These are phyloP conservation scores for Pitta sordida DNA, from an alignment of 2,113 vertebrate species.

Conservation along the genomic window DNA sequence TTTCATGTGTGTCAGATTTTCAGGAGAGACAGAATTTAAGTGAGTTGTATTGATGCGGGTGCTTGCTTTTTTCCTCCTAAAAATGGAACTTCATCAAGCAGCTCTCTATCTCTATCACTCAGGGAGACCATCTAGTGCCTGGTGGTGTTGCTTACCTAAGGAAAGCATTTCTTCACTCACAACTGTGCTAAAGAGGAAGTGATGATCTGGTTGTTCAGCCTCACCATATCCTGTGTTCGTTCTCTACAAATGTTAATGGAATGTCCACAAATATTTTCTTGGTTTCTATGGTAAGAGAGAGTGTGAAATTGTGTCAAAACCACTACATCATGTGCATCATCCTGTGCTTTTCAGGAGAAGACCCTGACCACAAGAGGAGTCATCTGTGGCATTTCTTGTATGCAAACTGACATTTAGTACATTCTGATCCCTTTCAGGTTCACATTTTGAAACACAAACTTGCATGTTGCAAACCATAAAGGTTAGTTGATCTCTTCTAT, in stretches of 20 bases:
- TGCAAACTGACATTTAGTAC: slow-evolving; percentile 23
- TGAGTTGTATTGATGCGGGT: background rate
- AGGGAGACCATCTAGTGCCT: background rate
- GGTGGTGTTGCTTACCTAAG: slow-evolving; percentile 20
- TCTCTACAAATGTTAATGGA: slow-evolving; percentile 72
- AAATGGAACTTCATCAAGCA: background rate
- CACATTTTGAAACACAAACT: slow-evolving; percentile 31
- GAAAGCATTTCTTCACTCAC: slow-evolving; percentile 36
- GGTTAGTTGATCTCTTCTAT: slow-evolving; percentile 1
- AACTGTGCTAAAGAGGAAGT: slow-evolving; percentile 54
- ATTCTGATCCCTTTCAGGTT: slow-evolving; percentile 53
- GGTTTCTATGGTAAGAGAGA: slow-evolving; percentile 72
- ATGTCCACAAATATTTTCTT: slow-evolving; percentile 76
- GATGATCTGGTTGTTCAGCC: slow-evolving; percentile 46
- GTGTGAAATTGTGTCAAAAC: slow-evolving; percentile 54
- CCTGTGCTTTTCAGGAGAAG: slow-evolving; percentile 63
- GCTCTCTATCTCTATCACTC: background rate
- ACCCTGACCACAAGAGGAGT: background rate
- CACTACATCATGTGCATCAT: slow-evolving; percentile 40
- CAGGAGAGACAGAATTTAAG: background rate
- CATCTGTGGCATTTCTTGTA: slow-evolving; percentile 42
- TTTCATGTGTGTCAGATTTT: background rate
- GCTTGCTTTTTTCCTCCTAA: background rate
- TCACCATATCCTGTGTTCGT: slow-evolving; percentile 73
- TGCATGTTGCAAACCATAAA: background rate